Evolutionary conservation across 2,888 invertebrate genomes (phyloP).

Genomic region (Liposcelis brunnea): DNA sequence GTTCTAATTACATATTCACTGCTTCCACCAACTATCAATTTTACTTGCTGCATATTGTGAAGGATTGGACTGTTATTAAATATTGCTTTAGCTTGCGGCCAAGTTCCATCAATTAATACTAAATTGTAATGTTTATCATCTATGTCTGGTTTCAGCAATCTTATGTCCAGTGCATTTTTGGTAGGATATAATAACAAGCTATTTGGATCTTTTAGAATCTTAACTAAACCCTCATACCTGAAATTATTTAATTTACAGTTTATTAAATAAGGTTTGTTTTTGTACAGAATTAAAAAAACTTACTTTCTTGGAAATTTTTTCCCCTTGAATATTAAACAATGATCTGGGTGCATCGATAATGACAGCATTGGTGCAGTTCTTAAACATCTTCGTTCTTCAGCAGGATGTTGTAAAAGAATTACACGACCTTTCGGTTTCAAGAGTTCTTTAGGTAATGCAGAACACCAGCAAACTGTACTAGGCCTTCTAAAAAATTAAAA

Average conservation of each 20-base stretch:
- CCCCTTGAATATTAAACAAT: slow-evolving; percentile 64
- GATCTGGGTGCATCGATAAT: slow-evolving; percentile 50
- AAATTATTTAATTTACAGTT: slow-evolving; percentile 7
- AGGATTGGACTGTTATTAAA: slow-evolving; percentile 65
- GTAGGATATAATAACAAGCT: slow-evolving; percentile 71
- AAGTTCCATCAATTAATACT: slow-evolving; percentile 81
- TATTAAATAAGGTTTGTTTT: background rate
- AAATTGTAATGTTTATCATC: slow-evolving; percentile 45
- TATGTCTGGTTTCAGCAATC: slow-evolving; percentile 27
- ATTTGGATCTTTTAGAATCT: slow-evolving; percentile 45
- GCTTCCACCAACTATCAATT: slow-evolving; percentile 47
- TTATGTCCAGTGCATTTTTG: slow-evolving; percentile 50
- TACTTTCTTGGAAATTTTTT: slow-evolving; percentile 65
- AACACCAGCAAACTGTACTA: slow-evolving; percentile 76
- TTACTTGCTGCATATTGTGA: slow-evolving; percentile 52
- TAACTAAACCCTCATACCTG: slow-evolving; percentile 37
- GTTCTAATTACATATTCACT: slow-evolving; percentile 87
- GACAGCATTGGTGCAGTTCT: slow-evolving; percentile 81
- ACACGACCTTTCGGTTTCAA: slow-evolving; percentile 51
- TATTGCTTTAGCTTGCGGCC: slow-evolving; percentile 89
- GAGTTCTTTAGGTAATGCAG: slow-evolving; percentile 53
- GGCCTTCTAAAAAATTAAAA: slow-evolving; percentile 48
- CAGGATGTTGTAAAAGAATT: slow-evolving; percentile 79
- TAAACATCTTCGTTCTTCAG: slow-evolving; percentile 76
- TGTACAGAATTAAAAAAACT: slow-evolving; percentile 12